Percentiles rank a stretch among this genome's conserved stretches.
phyloP scores from a whole-genome alignment of 2,888 invertebrate genomes.

The Synanthedon tipuliformis region DNA sequence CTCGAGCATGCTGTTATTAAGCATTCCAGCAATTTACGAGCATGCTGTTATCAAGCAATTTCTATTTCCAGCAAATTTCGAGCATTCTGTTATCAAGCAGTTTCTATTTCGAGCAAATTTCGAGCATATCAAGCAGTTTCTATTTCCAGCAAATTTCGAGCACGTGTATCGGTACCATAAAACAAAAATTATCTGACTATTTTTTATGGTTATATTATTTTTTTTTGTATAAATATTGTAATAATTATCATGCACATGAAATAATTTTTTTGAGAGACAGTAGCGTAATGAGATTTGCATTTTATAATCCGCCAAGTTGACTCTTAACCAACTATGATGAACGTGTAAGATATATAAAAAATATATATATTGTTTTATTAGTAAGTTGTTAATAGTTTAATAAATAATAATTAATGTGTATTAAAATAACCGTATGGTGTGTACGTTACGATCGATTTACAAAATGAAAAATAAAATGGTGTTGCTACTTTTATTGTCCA shows the following conservation, averaged over 20 bases:
- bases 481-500: slow-evolving; percentile 25
- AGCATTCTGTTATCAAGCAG: no score
- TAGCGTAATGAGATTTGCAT: not conserved
- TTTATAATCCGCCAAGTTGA: slow-evolving; percentile 7
- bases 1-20: no score
- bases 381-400: slow-evolving; percentile 68
- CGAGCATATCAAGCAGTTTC: no score
- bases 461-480: slow-evolving; percentile 34
- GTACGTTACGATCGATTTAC: slow-evolving; percentile 48
- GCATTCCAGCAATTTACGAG: no score
- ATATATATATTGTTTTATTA: slow-evolving; percentile 42
- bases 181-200: no score
- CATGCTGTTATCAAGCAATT: no score
- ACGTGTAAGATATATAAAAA: slow-evolving; percentile 50
- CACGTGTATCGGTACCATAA: no score
- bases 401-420: slow-evolving; percentile 31
- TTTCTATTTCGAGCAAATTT: no score
- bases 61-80: no score
- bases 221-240: not conserved
- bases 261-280: not conserved
- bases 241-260: not conserved
- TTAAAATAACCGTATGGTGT: slow-evolving; percentile 18
- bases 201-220: not conserved
- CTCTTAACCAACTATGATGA: slow-evolving; percentile 12
- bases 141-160: no score